Evolutionary conservation across 92 coral and sea anemone genomes (phyloP), one percentile per base, ranked within the genome.

Genomic region (Diadumene lineata): DNA sequence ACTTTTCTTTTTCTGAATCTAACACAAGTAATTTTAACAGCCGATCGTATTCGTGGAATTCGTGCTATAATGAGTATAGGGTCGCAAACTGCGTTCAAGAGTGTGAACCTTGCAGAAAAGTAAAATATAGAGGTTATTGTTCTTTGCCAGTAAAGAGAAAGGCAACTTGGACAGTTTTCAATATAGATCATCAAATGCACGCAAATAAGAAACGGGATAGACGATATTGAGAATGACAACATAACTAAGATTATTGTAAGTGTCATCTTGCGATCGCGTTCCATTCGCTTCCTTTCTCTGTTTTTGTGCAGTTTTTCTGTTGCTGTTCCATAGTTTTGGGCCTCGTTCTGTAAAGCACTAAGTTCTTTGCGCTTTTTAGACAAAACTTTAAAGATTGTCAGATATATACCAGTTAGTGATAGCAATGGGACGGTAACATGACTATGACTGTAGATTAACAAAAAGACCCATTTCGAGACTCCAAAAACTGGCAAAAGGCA

Each of bases 361-460:
- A 38, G 6, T 38, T 38, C 7, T 38, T 13, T 6, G 6, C 66
- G 53, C 56, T 72, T 65, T 62, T 72, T 72, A 31, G 62, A 32
- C 11, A 72, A 34, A 34, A 43, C 55, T 57, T 44, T 31, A 21
- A 72, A 72, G 11, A 85, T 72, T n/a, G 65, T 56, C 21, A 50
- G 11, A 61, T 75, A 85, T 57, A 85, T 51, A 18, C 77, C 77
- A 7, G 89, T 85, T 11, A 85, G 23, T 65, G 65, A n/a, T 7
- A 85, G 9, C 0, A 65, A 30, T 0, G 89, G 89, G 0, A 85
- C 22, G 7, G 89, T 73, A 18, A 71, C 89, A 50, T 85, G 81
- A 0, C 82, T 75, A 33, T 85, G 81, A 44, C 85, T 74, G 69
- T 80, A 80, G 11, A 70, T 58, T 11, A 85, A 34, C 1, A 43